These are phyloP conservation scores for Brenthis hecate DNA, from an alignment of 2,888 invertebrate genomes.

Conservation along the genomic window DNA sequence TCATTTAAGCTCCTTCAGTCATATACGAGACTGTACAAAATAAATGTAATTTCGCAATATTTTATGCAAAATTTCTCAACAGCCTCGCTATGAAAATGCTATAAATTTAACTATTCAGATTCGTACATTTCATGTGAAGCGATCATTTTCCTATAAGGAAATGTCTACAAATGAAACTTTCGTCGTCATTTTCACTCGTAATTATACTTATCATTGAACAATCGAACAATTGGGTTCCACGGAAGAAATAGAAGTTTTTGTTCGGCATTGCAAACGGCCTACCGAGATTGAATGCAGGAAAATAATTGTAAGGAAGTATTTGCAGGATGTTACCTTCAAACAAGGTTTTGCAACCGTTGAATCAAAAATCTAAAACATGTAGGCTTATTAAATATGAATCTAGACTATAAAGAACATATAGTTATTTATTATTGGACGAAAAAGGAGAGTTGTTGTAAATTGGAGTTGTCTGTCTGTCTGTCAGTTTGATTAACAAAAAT, in stretches of 20 bases:
- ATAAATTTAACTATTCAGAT: constrained; percentile 1
- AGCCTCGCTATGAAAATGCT: constrained; percentile 22
- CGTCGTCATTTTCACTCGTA: constrained; percentile 10
- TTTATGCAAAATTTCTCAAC: constrained; percentile 29
- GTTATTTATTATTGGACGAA: no score
- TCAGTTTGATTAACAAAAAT: no score
- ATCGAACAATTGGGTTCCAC: constrained; percentile 30
- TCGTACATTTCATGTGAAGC: constrained; percentile 5
- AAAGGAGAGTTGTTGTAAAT: no score
- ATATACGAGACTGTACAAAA: constrained; percentile 8
- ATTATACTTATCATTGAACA: constrained; percentile 27
- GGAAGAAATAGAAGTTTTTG: constrained; percentile 37
- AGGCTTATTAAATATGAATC: background rate
- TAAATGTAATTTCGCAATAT: constrained; percentile 27
- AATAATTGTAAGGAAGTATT: constrained; percentile 43
- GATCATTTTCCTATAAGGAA: constrained; percentile 11
- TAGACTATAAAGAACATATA: no score
- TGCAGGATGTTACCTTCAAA: constrained; percentile 70
- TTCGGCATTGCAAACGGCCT: constrained; percentile 31
- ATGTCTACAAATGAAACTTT: constrained; percentile 5
- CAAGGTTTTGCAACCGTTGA: constrained; percentile 53
- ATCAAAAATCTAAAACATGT: constrained; percentile 22
- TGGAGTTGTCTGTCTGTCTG: no score
- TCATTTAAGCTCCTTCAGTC: no score
- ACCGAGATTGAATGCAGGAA: constrained; percentile 40